Percentiles rank a stretch among this genome's conserved stretches.
These are phyloP conservation scores for Dicaeum eximium DNA, from an alignment of 2,113 vertebrate genomes.

Conservation along the genomic window DNA sequence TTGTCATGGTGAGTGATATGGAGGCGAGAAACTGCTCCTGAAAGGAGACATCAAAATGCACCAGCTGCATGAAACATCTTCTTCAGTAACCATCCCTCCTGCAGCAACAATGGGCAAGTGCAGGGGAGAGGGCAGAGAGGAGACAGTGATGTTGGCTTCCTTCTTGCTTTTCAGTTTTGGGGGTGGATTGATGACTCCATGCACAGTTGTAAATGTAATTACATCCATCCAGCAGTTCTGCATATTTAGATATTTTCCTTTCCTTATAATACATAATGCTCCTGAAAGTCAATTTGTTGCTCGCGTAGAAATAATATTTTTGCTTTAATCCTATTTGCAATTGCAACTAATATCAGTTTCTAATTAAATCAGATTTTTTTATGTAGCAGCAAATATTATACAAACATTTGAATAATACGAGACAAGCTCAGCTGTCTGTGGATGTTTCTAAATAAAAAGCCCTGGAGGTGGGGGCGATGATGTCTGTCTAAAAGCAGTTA, in stretches of 20 bases:
- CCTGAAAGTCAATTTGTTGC: background rate
- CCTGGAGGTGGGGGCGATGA: background rate
- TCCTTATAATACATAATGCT: background rate
- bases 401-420: background rate
- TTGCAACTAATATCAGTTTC: background rate
- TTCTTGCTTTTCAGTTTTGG: background rate
- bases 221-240: background rate
- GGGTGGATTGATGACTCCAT: background rate
- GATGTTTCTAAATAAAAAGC: slow-evolving; percentile 45
- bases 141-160: background rate
- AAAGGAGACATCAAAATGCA: slow-evolving; percentile 8
- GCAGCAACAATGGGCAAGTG: background rate
- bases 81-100: background rate
- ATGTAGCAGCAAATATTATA: background rate
- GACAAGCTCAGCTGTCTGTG: background rate
- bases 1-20: background rate
- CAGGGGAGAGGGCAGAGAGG: background rate
- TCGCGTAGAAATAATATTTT: background rate
- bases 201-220: rapidly evolving
- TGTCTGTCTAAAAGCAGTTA: slow-evolving; percentile 23
- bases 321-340: background rate
- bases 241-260: background rate
- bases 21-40: background rate
- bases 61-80: background rate
- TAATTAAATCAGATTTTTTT: slow-evolving; percentile 6